Evolutionary conservation across 2,888 invertebrate genomes (phyloP).

Genomic region (Leptopilina myrica): DNA sequence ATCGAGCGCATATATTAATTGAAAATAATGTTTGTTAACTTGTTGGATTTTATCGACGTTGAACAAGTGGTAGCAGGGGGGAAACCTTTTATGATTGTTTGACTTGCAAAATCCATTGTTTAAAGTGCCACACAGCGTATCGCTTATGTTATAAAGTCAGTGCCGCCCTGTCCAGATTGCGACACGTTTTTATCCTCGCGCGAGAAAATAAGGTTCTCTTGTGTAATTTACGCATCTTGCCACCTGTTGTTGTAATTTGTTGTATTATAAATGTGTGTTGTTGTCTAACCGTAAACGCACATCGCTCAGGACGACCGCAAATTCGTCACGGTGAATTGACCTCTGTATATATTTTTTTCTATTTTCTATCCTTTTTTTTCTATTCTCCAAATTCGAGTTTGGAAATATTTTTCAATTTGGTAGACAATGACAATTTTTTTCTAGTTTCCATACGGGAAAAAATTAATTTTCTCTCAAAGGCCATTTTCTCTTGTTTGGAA

Average conservation of each 20-base stretch:
- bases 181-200: constrained; percentile 43
- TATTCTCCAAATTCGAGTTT: too few relatives aligned
- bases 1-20: constrained; percentile 31
- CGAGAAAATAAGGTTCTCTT: constrained; percentile 47
- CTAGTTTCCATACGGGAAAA: background rate
- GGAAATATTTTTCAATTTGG: too few relatives aligned
- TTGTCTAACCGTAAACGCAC: constrained; percentile 12
- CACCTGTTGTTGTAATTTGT: constrained; percentile 57
- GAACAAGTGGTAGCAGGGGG: constrained; percentile 11
- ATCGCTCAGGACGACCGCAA: background rate
- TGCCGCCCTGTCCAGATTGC: constrained; percentile 53
- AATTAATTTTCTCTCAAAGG: background rate
- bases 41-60: constrained; percentile 14
- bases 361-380: background rate
- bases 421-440: too few relatives aligned
- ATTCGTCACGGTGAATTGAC: constrained; percentile 26
- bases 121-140: constrained; percentile 52
- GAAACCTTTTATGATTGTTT: constrained; percentile 48
- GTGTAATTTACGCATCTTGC: constrained; percentile 51
- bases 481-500: too few relatives aligned
- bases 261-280: background rate
- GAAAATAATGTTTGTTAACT: background rate
- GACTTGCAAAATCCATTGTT: constrained; percentile 68
- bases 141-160: constrained; percentile 44
- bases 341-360: constrained; percentile 5